Conservation (phyloP, 2,888 invertebrate genomes). For the Calameuta pallipes region DNA sequence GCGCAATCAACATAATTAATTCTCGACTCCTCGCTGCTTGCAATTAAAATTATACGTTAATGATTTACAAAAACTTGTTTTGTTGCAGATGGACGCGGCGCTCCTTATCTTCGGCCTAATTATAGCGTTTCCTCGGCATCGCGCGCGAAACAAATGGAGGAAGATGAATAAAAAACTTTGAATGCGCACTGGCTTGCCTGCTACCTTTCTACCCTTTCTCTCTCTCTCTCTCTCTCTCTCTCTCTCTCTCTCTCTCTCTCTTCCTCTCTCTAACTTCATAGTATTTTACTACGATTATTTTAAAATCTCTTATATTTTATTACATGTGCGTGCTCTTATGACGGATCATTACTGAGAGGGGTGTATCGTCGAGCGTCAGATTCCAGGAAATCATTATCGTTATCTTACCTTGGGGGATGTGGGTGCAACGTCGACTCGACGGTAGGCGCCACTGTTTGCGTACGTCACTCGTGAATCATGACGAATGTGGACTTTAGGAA, state of each 20-base stretch:
- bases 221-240: slow-evolving; percentile 13
- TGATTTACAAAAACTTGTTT: slow-evolving; percentile 61
- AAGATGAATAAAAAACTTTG: slow-evolving; percentile 39
- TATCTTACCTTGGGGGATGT: background rate
- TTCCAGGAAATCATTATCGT: background rate
- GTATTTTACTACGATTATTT: slow-evolving; percentile 6
- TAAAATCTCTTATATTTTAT: background rate
- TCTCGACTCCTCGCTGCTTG: slow-evolving; percentile 47
- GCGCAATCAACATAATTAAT: slow-evolving; percentile 57
- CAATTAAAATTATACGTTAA: slow-evolving; percentile 61
- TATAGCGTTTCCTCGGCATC: slow-evolving; percentile 42
- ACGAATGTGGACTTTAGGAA: background rate
- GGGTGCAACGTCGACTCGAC: background rate
- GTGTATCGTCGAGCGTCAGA: background rate
- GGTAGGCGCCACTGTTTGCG: background rate
- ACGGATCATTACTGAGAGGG: background rate
- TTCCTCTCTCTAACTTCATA: slow-evolving; percentile 8
- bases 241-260: slow-evolving; percentile 4
- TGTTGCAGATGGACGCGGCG: slow-evolving; percentile 41
- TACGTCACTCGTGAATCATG: background rate
- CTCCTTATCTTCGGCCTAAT: slow-evolving; percentile 56
- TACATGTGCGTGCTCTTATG: background rate
- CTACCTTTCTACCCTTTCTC: background rate
- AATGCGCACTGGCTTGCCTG: background rate
- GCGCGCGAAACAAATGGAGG: slow-evolving; percentile 37